Evolutionary conservation across 2,113 vertebrate species (phyloP), one percentile per base, ranked within the genome.

Genomic region (Coracopsis vasa): DNA sequence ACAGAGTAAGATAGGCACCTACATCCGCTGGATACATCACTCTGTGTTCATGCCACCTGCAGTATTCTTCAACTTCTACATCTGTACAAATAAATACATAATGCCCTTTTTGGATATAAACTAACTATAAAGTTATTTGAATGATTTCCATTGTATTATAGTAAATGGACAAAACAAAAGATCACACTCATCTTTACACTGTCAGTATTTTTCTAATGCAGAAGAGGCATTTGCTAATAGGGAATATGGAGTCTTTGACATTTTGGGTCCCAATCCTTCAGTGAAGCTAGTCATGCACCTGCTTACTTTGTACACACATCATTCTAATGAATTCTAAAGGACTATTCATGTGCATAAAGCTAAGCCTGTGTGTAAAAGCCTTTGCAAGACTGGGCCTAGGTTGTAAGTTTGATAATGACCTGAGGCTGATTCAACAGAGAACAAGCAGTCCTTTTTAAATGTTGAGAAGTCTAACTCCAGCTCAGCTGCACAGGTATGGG

Each of bases 331-430:
- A 95, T 97, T 97, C 95, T 96, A 96, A 94, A 95, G 94, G 83
- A 94, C 94, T 95, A 97, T 94, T 96, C 95, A 95, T 94, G 95
- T 96, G 88, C 88, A 96, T 95, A 91, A 88, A 92, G 91, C 95
- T 96, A 94, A 96, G 95, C 94, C 92, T 91, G 95, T 95, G 80
- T 95, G 90, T 94, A 96, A 96, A 97, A 95, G 94, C 88, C 94
- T 94, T 92, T 96, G 88, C 83, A 96, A 79, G 86, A 73, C 91
- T 82, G 66, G 73, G 77, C 86, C 82, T 94, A 96, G 88, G 94
- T 95, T 96, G 77, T 86, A 93, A 94, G 90, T 94, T 94, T 94
- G 64, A 87, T 92, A 97, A 94, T 97, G 95, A 94, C 80, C 86
- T 89, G 80, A 72, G 86, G 48, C 80, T 85, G 89, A 96, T 95